phyloP scores from a whole-genome alignment of 1,140 invertebrate genomes.

The Spodoptera litura region DNA sequence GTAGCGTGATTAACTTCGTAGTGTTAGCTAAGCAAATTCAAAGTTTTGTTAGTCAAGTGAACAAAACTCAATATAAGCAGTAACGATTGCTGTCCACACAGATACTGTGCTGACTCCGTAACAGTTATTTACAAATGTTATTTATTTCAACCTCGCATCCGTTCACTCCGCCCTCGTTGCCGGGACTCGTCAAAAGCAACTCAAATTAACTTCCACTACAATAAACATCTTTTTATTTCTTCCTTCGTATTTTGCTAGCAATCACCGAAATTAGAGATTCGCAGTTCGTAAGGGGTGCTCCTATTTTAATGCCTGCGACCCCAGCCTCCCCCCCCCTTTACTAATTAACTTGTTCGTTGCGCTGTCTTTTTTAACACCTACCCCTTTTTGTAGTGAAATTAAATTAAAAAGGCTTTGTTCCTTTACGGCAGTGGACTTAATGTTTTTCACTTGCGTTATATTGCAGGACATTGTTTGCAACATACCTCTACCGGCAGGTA shows the following conservation, averaged over 20 bases:
- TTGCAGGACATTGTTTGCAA: constrained; percentile 5
- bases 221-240: constrained; percentile 26
- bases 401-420: constrained; percentile 36
- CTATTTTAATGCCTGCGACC: constrained; percentile 19
- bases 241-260: constrained; percentile 9
- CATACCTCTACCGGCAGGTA: neutral
- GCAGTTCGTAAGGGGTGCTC: constrained; percentile 22
- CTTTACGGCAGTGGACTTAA: neutral
- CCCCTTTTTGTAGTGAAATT: constrained; percentile 27
- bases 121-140: neutral
- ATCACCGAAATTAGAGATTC: constrained; percentile 44
- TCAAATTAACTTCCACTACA: constrained; percentile 20
- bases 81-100: neutral
- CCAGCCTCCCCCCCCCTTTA: neutral
- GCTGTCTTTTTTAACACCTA: constrained; percentile 42
- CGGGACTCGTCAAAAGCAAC: neutral
- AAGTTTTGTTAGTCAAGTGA: too few relatives aligned
- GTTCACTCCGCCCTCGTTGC: neutral
- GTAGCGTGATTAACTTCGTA: neutral
- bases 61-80: too few relatives aligned
- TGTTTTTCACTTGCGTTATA: constrained; percentile 7
- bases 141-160: neutral
- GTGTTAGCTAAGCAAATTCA: neutral
- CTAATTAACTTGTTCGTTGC: constrained; percentile 40
- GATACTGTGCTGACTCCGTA: neutral